phyloP scores from a whole-genome alignment of 2,113 vertebrate genomes.

The Notiomystis cincta region DNA sequence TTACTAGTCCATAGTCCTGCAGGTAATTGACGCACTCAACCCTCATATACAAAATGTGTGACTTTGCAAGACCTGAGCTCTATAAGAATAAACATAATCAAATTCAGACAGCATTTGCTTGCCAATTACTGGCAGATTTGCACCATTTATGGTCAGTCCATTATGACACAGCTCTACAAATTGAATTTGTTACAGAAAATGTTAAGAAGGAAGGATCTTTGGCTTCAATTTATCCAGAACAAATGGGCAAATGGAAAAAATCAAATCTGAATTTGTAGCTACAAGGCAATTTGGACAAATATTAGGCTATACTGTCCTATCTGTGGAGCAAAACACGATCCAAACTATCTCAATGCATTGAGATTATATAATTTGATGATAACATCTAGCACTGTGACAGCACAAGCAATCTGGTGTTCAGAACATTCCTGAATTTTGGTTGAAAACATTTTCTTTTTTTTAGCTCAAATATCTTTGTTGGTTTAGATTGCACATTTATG shows the following conservation, averaged over 20 bases:
- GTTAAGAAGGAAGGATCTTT: slow-evolving; percentile 46
- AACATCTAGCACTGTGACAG: background rate
- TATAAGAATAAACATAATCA: slow-evolving; percentile 37
- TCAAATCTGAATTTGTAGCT: slow-evolving; percentile 38
- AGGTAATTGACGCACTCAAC: background rate
- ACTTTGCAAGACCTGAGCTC: background rate
- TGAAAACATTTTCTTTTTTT: background rate
- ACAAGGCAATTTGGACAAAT: slow-evolving; percentile 42
- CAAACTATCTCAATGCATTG: background rate
- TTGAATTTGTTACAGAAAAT: slow-evolving; percentile 60
- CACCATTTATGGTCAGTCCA: slow-evolving; percentile 24
- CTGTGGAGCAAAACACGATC: background rate
- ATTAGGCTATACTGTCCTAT: background rate
- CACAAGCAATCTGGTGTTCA: background rate
- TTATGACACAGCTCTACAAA: slow-evolving; percentile 40
- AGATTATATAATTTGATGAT: background rate
- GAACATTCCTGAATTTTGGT: background rate
- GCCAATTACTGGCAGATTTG: slow-evolving; percentile 50
- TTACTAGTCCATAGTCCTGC: background rate
- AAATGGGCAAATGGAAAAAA: slow-evolving; percentile 50
- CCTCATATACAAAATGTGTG: background rate
- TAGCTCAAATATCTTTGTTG: background rate
- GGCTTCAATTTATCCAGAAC: slow-evolving; percentile 47
- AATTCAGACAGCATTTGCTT: slow-evolving; percentile 44
- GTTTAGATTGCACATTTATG: background rate